Percentiles rank a stretch among this genome's conserved stretches.
phyloP scores from a whole-genome alignment of 2,888 invertebrate genomes.

The Eurytoma adleriae region DNA sequence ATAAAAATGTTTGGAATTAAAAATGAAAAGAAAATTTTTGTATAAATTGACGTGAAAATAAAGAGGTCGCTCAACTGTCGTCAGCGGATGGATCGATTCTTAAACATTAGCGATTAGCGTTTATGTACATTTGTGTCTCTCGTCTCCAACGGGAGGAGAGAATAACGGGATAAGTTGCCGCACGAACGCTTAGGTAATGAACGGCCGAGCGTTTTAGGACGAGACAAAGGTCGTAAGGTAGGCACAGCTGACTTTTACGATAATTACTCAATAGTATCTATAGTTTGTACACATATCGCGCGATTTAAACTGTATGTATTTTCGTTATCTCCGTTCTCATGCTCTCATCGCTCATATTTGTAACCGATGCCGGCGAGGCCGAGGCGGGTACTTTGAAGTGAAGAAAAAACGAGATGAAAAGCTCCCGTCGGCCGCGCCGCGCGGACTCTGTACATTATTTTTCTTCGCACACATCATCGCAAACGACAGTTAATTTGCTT shows the following conservation, averaged over 20 bases:
- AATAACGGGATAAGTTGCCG: conserved; percentile 16
- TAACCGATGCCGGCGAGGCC: not conserved
- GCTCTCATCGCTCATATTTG: conserved; percentile 37
- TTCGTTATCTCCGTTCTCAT: conserved; percentile 51
- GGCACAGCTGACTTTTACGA: conserved; percentile 55
- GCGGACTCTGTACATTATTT: conserved; percentile 37
- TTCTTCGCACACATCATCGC: conserved; percentile 36
- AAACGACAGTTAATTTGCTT: conserved; percentile 39
- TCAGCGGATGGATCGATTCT: conserved; percentile 12
- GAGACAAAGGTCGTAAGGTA: conserved; percentile 43
- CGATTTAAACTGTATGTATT: conserved; percentile 50
- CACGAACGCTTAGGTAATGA: conserved; percentile 3
- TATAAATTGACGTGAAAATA: not conserved
- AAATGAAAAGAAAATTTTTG: conserved; percentile 6
- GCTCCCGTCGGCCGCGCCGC: not conserved
- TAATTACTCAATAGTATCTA: conserved; percentile 50
- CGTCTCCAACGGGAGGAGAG: conserved; percentile 4
- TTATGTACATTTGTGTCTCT: conserved; percentile 36
- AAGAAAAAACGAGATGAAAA: no score
- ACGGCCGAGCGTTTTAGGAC: conserved; percentile 4
- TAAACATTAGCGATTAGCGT: conserved; percentile 21
- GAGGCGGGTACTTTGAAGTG: no score
- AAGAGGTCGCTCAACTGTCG: conserved; percentile 8
- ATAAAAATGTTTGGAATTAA: not conserved
- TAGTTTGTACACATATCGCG: conserved; percentile 55